Base-by-base conservation (phyloP, 2,797 vertebrate species). In the Enteromius argenteus region DNA sequence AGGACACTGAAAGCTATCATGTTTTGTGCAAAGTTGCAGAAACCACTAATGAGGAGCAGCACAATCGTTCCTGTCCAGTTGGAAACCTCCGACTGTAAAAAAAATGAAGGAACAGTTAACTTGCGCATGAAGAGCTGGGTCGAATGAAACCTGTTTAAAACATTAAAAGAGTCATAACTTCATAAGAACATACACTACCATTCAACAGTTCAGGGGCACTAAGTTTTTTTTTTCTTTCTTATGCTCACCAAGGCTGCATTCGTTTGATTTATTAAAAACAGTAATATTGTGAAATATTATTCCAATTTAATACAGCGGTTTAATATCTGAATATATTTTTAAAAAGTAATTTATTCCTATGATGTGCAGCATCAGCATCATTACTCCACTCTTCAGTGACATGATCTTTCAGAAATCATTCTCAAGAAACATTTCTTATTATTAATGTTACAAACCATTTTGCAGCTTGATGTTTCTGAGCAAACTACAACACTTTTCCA, bases 21-120 rank as follows among this genome's bases (percentile, higher is more conserved):
- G 0, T 99, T 99, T 93, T 99, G 98, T 66, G 98, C 97, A 39
- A 99, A 98, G 93, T 99, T 99, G 90, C 98, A 99, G 92, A 99
- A 97, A 9, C 98, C 98, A 0, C 98, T 99, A 93, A 99, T 93
- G 37, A 97, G 90, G 10, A 99, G 94, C 67, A 99, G 96, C 88
- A 99, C 68, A 0, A 99, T 89, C 0, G 97, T 99, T 85, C 97
- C 93, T 3, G 95, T 92, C 96, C 96, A 97, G 15, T 91, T 96
- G 0, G 96, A 94, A 81, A 96, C 19, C 0, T 94, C 96, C 3
- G 95, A 89, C 98, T 99, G 1, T 9, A 46, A 6, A 74, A 42
- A 62, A 17, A 67, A 5, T 8, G 39, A 10, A 27, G 69, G 5
- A 8, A 51, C 51, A 8, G 67, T 17, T n/a, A 46, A 13, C 9